Evolutionary conservation across 2,113 vertebrate genomes (phyloP), one percentile per base, ranked within the genome.

Genomic region (Melanerpes aurifrons): DNA sequence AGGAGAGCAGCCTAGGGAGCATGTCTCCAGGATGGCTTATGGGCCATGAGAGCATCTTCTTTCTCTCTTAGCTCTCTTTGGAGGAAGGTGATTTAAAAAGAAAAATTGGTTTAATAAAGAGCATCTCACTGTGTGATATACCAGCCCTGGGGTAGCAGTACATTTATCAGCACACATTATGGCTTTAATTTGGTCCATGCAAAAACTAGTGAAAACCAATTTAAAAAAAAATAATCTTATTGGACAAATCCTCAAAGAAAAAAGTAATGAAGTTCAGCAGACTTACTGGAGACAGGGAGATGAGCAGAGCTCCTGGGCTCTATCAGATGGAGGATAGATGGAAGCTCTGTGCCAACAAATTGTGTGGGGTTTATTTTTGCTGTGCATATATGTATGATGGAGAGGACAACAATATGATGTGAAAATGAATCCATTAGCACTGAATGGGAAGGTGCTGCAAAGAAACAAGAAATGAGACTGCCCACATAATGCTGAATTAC

Each of bases 51-150:
- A 71, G 43, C 8, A 2, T 86, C 37, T 80, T 71, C 50, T 58
- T 91, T 77, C 80, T 88, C 62, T 90, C 58, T 29, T 48, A 64
- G 19, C 8, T 78, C 54, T 82, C 76, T 90, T 90, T n/a, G 29
- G 72, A 92, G 69, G 66, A 81, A 87, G 31, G 26, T 62, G 85
- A 64, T 94, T 93, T 94, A 16, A 78, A 93, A 93, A 95, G 94
- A 96, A 87, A 92, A 93, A 95, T 80, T 20, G 72, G 86, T 91
- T 96, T 93, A 95, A 95, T 94, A 94, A 96, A 83, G 61, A 87
- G 18, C 58, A 32, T 74, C 80, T 93, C 62, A 74, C 76, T 83
- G 92, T 20, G 64, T 90, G 73, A 94, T 70, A 28, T 47, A 81
- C 53, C 79, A 78, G 75, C 69, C 72, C 53, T 61, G 62, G 87